Base-by-base conservation (phyloP, 2,797 vertebrate species). In the Malacoraja senta region DNA sequence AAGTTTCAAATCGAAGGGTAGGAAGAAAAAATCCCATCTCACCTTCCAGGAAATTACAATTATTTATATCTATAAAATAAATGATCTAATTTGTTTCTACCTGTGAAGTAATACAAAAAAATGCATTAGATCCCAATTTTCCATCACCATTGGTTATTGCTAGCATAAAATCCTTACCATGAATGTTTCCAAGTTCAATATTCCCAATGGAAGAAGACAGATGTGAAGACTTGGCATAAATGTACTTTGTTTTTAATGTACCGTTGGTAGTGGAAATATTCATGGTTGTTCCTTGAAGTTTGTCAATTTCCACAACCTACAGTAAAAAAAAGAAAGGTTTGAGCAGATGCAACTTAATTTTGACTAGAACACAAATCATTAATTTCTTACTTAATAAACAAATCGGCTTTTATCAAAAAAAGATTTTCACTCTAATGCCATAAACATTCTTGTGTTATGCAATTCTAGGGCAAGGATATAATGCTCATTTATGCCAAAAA, bases 211-310 rank as follows among this genome's bases (percentile, higher is more conserved):
- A 93, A 93, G 98, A 98, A 90, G 96, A 96, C 3, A 99, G 93
- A 91, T 95, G 96, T 93, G 97, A 98, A 63, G 97, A 97, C 93
- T 98, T 97, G 0, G 98, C 97, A 93, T 99, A 99, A 93, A 99
- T 96, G 94, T 98, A 98, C 94, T 97, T 98, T 24, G 98, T 97
- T 96, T 97, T 97, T 94, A 99, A 95, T 93, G 96, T 94, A 65
- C 99, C 98, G 29, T 95, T 95, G 93, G 98, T 97, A 91, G 98
- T 98, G 83, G 97, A 97, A 95, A 99, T 95, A 58, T 96, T 98
- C 96, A 99, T 96, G 44, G 93, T 96, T 93, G 97, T 97, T 94
- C 98, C 98, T 94, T 99, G 98, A 76, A 99, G 96, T 95, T 99
- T 99, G 96, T 98, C 97, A 94, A 98, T 94, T 84, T 96, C 96